These are phyloP conservation scores for Pseudotriccus pelzelni DNA, from an alignment of 2,797 vertebrate species.

Conservation along the genomic window DNA sequence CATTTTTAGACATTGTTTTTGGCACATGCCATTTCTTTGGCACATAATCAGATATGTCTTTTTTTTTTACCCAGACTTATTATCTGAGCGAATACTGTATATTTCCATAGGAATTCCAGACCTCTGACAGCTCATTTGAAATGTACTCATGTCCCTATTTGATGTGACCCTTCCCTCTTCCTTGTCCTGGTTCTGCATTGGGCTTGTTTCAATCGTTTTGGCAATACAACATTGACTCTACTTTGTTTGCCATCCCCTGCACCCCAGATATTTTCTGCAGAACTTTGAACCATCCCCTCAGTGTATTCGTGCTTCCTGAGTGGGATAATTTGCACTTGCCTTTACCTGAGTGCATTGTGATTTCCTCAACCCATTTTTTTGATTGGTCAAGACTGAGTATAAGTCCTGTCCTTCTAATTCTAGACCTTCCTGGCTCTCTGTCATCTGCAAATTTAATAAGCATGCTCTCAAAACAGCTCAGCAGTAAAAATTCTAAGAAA, in stretches of 20 bases:
- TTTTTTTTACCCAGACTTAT: background rate
- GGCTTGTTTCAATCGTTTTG: background rate
- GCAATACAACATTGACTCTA: background rate
- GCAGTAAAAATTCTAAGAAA: background rate
- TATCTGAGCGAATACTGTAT: background rate
- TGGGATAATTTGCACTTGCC: background rate
- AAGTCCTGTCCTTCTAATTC: background rate
- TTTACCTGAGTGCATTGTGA: background rate
- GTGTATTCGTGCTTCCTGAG: background rate
- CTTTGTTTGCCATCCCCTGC: background rate
- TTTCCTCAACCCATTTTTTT: background rate
- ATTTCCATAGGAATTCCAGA: background rate
- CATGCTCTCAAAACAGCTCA: background rate
- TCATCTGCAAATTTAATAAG: background rate
- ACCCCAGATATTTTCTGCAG: background rate
- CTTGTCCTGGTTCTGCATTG: rapidly evolving
- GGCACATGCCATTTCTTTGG: background rate
- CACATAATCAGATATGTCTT: background rate
- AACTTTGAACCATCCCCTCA: background rate
- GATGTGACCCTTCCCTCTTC: background rate
- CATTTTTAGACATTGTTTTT: background rate
- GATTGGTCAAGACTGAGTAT: background rate
- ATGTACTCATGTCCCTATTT: rapidly evolving
- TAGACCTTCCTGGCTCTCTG: background rate
- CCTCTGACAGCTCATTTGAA: background rate